A percentile compares a stretch with the other conserved stretches of the same genome.
These are phyloP conservation scores for Microctenopoma stevenorrisi DNA, from an alignment of 2,797 vertebrate species.

Conservation along the genomic window DNA sequence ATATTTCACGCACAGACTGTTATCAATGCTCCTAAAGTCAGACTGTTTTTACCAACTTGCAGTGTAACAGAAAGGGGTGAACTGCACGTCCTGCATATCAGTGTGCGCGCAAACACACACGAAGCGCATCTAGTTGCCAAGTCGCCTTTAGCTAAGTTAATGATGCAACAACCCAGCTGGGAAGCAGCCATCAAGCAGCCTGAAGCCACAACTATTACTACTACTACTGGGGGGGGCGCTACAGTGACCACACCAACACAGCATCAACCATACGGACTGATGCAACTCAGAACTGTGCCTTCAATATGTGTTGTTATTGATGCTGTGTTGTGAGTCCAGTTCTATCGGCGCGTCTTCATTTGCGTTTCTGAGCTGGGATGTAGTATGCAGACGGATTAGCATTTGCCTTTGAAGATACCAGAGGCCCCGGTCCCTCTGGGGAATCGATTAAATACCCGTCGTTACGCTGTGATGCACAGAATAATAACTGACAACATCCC, in stretches of 20 bases:
- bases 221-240: constrained; percentile 26
- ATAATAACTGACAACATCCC: background rate
- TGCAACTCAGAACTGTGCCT: constrained; percentile 81
- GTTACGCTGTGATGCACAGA: background rate
- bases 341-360: constrained; percentile 25
- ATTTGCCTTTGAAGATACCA: constrained; percentile 6
- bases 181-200: constrained; percentile 73
- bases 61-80: constrained; percentile 2
- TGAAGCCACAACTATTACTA: constrained; percentile 33
- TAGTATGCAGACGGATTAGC: constrained; percentile 14
- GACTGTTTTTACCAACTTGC: background rate
- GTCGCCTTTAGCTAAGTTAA: constrained; percentile 70
- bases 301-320: constrained; percentile 62
- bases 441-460: background rate
- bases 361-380: constrained; percentile 18
- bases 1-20: background rate
- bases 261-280: constrained; percentile 53
- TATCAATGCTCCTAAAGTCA: background rate
- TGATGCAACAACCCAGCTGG: constrained; percentile 37
- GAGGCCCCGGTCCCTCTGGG: constrained; percentile 28
- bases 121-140: constrained; percentile 63
- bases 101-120: constrained; percentile 1
- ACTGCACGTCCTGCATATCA: constrained; percentile 22
- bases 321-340: constrained; percentile 52
- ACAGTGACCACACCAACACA: constrained; percentile 28